Conservation (phyloP, 2,113 vertebrate species). For the Perccottus glenii region DNA sequence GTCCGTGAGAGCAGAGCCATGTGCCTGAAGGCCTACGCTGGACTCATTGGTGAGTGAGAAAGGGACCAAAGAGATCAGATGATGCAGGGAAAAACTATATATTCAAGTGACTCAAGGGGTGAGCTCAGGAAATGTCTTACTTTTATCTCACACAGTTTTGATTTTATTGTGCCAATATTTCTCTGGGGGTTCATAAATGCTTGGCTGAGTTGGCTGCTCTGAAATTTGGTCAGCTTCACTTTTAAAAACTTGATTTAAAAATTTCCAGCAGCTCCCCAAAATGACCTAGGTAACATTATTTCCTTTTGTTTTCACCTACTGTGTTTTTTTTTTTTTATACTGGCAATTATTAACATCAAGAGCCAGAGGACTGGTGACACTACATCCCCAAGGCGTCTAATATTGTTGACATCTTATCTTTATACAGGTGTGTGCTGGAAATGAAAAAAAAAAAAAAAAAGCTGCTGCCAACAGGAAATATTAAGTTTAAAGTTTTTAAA, state of each 20-base stretch:
- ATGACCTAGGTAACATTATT: conserved; percentile 19
- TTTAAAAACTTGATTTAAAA: conserved; percentile 30
- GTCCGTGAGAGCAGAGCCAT: conserved; percentile 81
- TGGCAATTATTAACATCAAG: conserved; percentile 42
- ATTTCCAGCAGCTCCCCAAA: conserved; percentile 11
- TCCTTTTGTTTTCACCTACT: conserved; percentile 15
- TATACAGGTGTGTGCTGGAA: conserved; percentile 19
- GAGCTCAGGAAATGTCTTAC: conserved; percentile 14
- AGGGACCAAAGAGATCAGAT: conserved; percentile 19
- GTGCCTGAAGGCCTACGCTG: conserved; percentile 90
- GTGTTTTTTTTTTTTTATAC: conserved; percentile 38
- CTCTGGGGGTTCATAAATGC: conserved; percentile 16
- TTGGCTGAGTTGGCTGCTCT: conserved; percentile 18
- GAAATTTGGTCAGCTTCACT: conserved; percentile 23
- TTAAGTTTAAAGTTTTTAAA: conserved; percentile 10
- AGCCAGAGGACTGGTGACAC: conserved; percentile 32
- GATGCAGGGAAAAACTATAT: conserved; percentile 5
- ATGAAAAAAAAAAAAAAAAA: conserved; percentile 4
- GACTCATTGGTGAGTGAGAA: conserved; percentile 87
- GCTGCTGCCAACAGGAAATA: conserved; percentile 12
- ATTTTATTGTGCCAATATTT: conserved; percentile 15
- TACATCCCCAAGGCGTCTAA: conserved; percentile 14
- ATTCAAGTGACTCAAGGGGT: conserved; percentile 10
- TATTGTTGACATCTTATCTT: conserved; percentile 18
- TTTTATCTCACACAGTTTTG: conserved; percentile 8